Evolutionary conservation across 2,888 invertebrate genomes (phyloP), one percentile per base, ranked within the genome.

Genomic region (Mythimna impura): DNA sequence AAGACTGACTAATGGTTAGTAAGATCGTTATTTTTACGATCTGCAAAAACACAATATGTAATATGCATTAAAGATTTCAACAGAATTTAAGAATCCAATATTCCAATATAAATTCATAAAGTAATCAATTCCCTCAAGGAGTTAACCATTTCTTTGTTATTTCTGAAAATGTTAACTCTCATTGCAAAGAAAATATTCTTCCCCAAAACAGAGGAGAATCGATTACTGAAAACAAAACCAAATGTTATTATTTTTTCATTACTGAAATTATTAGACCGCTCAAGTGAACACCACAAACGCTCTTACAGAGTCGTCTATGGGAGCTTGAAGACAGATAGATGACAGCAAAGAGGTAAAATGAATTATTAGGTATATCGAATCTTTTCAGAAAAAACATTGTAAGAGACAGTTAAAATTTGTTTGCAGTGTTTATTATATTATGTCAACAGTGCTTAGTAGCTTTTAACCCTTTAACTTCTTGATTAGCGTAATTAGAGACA

Each of bases 61-160:
- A 47, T 47, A 47, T 47, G 47, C 47, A 47, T 17, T 47, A 47
- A 6, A 47, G 50, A 20, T 20, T 20, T 50, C 50, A 50, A 50
- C 17, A 6, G 5, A 20, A 50, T 50, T 50, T 20, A 0, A 25
- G 12, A 14, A n/a, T n/a, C 14, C 12, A 3, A 20, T 20, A 58
- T 20, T 50, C 50, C 30, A 12, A 72, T 61, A 69, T 63, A 60
- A 69, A 75, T 74, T 60, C 50, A 54, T 14, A 20, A 65, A 71
- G 25, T 22, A 60, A 61, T n/a, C 60, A 58, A 34, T 14, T 62
- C 34, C 8, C 34, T 25, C 22, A 54, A 50, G n/a, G n/a, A n/a
- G n/a, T n/a, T n/a, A n/a, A n/a, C 30, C 12, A 58, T 58, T 62
- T 57, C 17, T 14, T 25, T 17, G 9, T n/a, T 30, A 10, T 22